phyloP scores from a whole-genome alignment of 2,888 invertebrate species.

The Panopea generosa region DNA sequence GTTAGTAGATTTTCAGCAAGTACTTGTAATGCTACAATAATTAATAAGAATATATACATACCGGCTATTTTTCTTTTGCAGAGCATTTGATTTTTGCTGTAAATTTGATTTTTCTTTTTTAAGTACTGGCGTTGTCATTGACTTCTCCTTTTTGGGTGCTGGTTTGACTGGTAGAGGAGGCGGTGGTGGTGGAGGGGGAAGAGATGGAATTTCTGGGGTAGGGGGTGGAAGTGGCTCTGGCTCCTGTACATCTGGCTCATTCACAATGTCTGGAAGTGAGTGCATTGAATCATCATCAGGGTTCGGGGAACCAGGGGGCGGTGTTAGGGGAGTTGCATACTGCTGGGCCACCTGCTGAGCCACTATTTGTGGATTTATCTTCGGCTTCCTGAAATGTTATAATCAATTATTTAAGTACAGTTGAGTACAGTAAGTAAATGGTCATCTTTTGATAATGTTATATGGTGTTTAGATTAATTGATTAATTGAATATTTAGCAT shows the following conservation, averaged over 20 bases:
- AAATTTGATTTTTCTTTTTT: slow-evolving; percentile 37
- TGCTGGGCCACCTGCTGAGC: slow-evolving; percentile 96
- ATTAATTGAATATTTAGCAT: too few species aligned
- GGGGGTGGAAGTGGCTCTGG: slow-evolving; percentile 10
- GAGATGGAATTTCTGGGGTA: not conserved
- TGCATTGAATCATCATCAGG: slow-evolving; percentile 36
- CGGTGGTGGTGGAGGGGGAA: slow-evolving; percentile 36
- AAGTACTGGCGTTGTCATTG: not conserved
- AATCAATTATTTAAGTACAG: slow-evolving; percentile 14
- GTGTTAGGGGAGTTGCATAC: slow-evolving; percentile 85
- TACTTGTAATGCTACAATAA: too few species aligned
- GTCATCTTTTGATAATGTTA: too few species aligned
- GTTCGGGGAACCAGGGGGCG: slow-evolving; percentile 51
- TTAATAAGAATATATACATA: not conserved
- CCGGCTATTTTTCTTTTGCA: slow-evolving; percentile 33
- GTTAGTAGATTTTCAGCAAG: too few species aligned
- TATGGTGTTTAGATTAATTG: too few species aligned
- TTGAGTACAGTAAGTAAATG: not conserved
- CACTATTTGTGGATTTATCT: slow-evolving; percentile 97
- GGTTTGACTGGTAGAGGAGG: slow-evolving; percentile 38
- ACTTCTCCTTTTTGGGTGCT: slow-evolving; percentile 18
- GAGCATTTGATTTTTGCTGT: slow-evolving; percentile 15
- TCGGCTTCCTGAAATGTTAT: slow-evolving; percentile 93
- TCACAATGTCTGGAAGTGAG: slow-evolving; percentile 69
- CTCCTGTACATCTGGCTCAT: slow-evolving; percentile 27